Evolutionary conservation across 92 coral and sea anemone genomes (phyloP).

Genomic region (Phenganax stokvisi): DNA sequence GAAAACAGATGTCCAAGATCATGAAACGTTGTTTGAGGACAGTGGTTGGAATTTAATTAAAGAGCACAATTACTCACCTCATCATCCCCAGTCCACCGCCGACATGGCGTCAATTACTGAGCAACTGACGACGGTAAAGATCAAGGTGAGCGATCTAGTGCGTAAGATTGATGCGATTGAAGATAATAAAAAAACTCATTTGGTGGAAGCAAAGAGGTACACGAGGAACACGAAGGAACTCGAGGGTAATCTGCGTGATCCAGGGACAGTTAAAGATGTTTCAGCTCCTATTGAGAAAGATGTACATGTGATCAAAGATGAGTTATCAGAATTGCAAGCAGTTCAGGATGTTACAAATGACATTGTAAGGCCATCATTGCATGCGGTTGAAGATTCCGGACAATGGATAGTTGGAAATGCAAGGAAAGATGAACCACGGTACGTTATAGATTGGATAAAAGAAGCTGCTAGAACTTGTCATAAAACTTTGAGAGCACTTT

Average conservation of each 20-base stretch:
- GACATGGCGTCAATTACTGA: slow-evolving; percentile 71
- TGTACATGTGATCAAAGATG: slow-evolving; percentile 21
- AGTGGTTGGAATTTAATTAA: slow-evolving; percentile 32
- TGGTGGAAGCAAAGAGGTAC: slow-evolving; percentile 57
- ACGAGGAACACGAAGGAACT: slow-evolving; percentile 64
- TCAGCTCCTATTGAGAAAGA: slow-evolving; percentile 27
- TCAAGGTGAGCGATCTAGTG: slow-evolving; percentile 68
- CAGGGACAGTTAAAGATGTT: slow-evolving; percentile 14
- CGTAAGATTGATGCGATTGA: slow-evolving; percentile 65
- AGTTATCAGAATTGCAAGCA: slow-evolving; percentile 19
- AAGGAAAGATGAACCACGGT: slow-evolving; percentile 15
- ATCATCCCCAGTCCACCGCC: slow-evolving; percentile 53
- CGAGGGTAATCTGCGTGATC: slow-evolving; percentile 54
- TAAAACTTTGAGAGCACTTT: background rate
- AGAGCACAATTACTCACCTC: slow-evolving; percentile 38
- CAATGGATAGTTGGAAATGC: slow-evolving; percentile 38
- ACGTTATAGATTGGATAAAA: background rate
- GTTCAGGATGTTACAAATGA: slow-evolving; percentile 36
- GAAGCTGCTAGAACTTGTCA: background rate
- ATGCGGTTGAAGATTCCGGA: slow-evolving; percentile 26
- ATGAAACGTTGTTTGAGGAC: slow-evolving; percentile 30
- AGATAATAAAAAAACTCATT: slow-evolving; percentile 83
- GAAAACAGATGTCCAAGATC: slow-evolving; percentile 14
- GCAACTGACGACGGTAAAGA: slow-evolving; percentile 79
- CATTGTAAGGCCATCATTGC: slow-evolving; percentile 30